A percentile compares a stretch with the other conserved stretches of the same genome.
Evolutionary conservation across 2,113 vertebrate genomes (phyloP).

Genomic region (Gymnocephalus cernua): DNA sequence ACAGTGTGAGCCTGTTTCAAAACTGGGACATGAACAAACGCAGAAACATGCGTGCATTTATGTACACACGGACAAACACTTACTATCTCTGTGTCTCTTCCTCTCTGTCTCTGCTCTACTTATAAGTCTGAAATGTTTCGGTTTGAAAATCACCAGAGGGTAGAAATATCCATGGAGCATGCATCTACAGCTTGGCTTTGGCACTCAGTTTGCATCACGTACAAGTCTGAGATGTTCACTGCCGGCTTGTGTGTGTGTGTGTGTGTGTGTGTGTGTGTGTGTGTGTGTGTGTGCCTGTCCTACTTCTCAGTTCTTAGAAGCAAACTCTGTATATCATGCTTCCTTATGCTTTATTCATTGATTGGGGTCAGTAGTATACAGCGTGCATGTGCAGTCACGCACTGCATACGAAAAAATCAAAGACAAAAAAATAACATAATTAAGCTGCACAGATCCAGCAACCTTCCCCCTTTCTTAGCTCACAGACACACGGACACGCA

Average conservation of each 20-base stretch:
- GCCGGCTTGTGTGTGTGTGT: slow-evolving; percentile 14
- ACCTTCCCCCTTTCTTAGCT: not conserved
- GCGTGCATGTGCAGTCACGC: not conserved
- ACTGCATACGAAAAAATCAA: slow-evolving; percentile 13
- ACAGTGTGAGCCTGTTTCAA: slow-evolving; percentile 17
- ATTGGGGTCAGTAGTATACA: slow-evolving; percentile 22
- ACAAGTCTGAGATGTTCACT: slow-evolving; percentile 44
- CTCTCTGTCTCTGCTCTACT: slow-evolving; percentile 44
- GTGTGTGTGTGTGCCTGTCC: not conserved
- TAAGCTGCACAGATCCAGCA: not conserved
- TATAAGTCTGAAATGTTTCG: slow-evolving; percentile 59
- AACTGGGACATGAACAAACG: slow-evolving; percentile 23
- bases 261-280: slow-evolving; percentile 18
- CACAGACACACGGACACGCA: not conserved
- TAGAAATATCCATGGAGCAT: slow-evolving; percentile 55
- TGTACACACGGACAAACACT: not conserved
- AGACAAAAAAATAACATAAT: slow-evolving; percentile 3
- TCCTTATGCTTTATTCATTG: slow-evolving; percentile 17
- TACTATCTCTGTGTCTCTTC: not conserved
- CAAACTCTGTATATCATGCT: slow-evolving; percentile 17
- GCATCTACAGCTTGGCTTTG: slow-evolving; percentile 50
- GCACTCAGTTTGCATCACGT: slow-evolving; percentile 67
- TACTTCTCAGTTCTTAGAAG: slow-evolving; percentile 46
- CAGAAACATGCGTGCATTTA: slow-evolving; percentile 2
- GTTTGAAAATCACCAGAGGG: slow-evolving; percentile 64